Evolutionary conservation across 2,888 invertebrate genomes (phyloP), one percentile per base, ranked within the genome.

Genomic region (Luffia ferchaultella): DNA sequence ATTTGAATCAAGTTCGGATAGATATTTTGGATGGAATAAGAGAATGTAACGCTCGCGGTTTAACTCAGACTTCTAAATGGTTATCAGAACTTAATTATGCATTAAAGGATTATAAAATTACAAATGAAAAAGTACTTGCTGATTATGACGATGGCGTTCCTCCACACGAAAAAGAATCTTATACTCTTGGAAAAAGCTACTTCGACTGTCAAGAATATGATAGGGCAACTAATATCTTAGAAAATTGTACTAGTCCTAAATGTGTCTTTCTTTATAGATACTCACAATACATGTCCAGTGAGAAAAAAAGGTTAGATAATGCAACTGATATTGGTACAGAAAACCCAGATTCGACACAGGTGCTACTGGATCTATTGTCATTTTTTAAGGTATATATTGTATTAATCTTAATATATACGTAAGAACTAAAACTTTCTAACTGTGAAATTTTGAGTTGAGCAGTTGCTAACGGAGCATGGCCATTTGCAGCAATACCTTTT

Each of bases 141-240:
- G 63, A 69, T 1, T 65, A 73, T 2, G 79, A 85, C 46, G 69
- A 83, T 42, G 70, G 80, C 5, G 80, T 86, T 46, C 70, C 76
- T 7, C 79, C 78, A 19, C 87, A 89, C 51, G 93, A 93, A 60
- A 85, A 86, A 55, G 93, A 93, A 63, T 78, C 85, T 18, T 96
- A 93, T 68, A 85, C 87, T 42, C 70, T 96, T 57, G 93, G 95
- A 0, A 95, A 94, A 70, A 90, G 92, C 55, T 96, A 94, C 69
- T 96, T 96, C 67, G 95, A 97, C 73, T 84, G 92, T 45, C 92
- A 93, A 60, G 97, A 98, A 71, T 97, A 95, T 70, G 95, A 96
- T 62, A 86, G 95, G 63, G 91, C 93, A 50, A 93, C 94, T 0
- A 90, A 90, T 76, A 94, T 93, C 63, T 85, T 93, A 5, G 88